phyloP scores from a whole-genome alignment of 2,797 vertebrate genomes.

The Oreonectes daqikongensis region DNA sequence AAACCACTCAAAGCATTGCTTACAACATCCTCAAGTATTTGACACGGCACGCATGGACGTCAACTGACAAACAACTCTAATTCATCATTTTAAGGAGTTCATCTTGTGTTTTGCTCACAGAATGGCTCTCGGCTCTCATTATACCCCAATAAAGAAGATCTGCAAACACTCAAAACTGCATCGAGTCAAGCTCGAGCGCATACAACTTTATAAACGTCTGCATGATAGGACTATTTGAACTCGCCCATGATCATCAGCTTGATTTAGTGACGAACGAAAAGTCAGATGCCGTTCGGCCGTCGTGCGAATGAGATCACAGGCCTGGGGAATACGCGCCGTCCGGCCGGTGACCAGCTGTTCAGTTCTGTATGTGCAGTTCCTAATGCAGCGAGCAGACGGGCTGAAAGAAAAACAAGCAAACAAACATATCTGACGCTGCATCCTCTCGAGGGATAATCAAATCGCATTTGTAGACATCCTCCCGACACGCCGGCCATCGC shows the following conservation, averaged over 20 bases:
- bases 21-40: not conserved
- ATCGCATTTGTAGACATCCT: conserved; percentile 27
- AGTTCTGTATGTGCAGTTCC: conserved; percentile 24
- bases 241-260: conserved; percentile 47
- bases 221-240: conserved; percentile 24
- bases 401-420: conserved; percentile 32
- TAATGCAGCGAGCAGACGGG: conserved; percentile 48
- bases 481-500: conserved; percentile 13
- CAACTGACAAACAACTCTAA: not conserved
- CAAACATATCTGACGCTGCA: conserved; percentile 18
- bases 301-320: conserved; percentile 25
- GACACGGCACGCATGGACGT: not conserved
- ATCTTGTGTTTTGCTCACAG: not conserved
- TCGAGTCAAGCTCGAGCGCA: conserved; percentile 45
- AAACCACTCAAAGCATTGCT: not conserved
- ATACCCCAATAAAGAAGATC: not conserved
- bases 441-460: conserved; percentile 20
- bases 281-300: conserved; percentile 47
- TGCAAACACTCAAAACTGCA: conserved; percentile 43
- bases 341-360: conserved; percentile 53
- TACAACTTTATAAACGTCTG: conserved; percentile 36
- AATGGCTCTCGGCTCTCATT: not conserved
- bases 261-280: conserved; percentile 54
- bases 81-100: not conserved
- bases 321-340: conserved; percentile 39